Percentiles rank a stretch among this genome's conserved stretches.
Evolutionary conservation across 2,797 vertebrate species (phyloP).

Genomic region (Notamacropus eugenii): DNA sequence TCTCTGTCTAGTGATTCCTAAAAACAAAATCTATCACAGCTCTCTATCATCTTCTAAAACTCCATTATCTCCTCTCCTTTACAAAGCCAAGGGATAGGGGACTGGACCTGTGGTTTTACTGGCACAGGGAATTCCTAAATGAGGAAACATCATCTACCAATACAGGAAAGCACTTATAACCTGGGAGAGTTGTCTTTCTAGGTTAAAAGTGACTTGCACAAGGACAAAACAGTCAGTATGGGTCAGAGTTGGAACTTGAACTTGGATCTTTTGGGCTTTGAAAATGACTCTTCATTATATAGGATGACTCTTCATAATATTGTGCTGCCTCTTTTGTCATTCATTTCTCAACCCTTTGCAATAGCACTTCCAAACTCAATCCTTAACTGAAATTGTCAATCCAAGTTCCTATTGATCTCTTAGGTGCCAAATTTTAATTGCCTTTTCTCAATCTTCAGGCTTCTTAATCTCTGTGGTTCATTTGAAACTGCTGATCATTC

Average conservation of each 20-base stretch:
- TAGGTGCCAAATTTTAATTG: neutral
- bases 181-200: neutral
- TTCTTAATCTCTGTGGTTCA: neutral
- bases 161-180: neutral
- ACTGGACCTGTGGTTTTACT: neutral
- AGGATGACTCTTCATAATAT: neutral
- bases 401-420: neutral
- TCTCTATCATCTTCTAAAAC: neutral
- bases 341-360: neutral
- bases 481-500: neutral
- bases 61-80: neutral
- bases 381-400: neutral
- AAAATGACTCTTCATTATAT: neutral
- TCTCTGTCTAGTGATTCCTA: neutral
- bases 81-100: neutral
- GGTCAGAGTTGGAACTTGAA: neutral
- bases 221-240: too few species aligned
- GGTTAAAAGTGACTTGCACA: neutral
- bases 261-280: neutral
- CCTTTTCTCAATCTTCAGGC: neutral
- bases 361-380: neutral
- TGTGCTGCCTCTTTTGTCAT: neutral
- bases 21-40: neutral
- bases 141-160: neutral
- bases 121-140: neutral